Evolutionary conservation across 1,140 invertebrate genomes (phyloP), one percentile per base, ranked within the genome.

Genomic region (Oedothorax gibbosus): DNA sequence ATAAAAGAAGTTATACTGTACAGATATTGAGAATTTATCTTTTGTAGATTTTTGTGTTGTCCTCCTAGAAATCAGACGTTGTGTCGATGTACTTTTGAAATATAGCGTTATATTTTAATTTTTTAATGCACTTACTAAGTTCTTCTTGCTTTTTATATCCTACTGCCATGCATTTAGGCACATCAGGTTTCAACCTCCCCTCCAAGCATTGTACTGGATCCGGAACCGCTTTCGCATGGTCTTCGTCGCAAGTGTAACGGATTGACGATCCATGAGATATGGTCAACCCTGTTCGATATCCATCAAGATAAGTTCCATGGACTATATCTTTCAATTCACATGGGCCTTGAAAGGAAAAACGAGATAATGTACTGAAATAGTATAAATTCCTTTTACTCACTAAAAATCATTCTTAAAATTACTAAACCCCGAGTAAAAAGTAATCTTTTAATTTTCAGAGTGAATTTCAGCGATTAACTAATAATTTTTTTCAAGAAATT

Each of bases 281-380:
- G 0, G 94, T 95, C 1, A 95, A 91, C 7, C 95, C 95, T 9
- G 93, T 91, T 66, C 95, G 90, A 90, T 95, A 96, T 0, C 95
- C 94, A 6, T 93, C 92, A 85, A 93, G 91, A 88, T 96, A 96
- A n/a, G 93, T 93, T 0, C 95, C 94, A 65, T 95, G 92, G 10
- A 91, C 89, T 18, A 96, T 92, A 1, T 92, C 89, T 1, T 94
- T 94, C 12, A 96, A 90, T 51, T 93, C 92, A 88, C 95, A 96
- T 0, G 94, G 94, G 12, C 94, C 93, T 93, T 89, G 9, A 89
- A 86, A 81, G 50, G 54, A 49, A 69, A 86, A 69, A 80, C 5
- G 75, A 49, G 12, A 11, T 69, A 14, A 51, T 68, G 14, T 56
- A 15, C 14, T 54, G 14, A 73, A 73, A 35, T 35, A 35, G 35